Percentiles rank a stretch among this genome's conserved stretches.
Evolutionary conservation across 2,888 invertebrate species (phyloP).

Genomic region (Agonum fuliginosum): DNA sequence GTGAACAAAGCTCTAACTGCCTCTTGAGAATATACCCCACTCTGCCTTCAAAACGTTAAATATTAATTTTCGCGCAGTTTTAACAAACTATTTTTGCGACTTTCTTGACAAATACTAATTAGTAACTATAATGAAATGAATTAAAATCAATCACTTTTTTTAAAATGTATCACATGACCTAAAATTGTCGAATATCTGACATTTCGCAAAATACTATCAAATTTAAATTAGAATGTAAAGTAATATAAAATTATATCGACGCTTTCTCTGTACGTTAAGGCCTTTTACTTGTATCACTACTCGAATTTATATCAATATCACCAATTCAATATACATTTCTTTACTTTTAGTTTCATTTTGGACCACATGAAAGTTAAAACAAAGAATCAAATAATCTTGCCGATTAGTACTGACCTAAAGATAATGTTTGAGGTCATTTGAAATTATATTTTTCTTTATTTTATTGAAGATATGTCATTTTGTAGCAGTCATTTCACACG

Average conservation of each 20-base stretch:
- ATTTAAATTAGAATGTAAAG: constrained; percentile 18
- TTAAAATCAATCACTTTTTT: constrained; percentile 17
- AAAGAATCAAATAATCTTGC: not conserved
- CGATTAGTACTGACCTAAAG: not conserved
- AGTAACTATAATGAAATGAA: constrained; percentile 1
- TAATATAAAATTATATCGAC: constrained; percentile 21
- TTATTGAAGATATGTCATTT: no score
- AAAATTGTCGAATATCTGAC: constrained; percentile 10
- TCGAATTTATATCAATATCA: constrained; percentile 26
- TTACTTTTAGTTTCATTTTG: not conserved
- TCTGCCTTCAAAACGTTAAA: no score
- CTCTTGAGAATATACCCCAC: no score
- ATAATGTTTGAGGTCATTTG: constrained; percentile 23
- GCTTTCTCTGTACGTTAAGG: constrained; percentile 36
- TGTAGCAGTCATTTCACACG: no score
- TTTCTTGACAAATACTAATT: constrained; percentile 26
- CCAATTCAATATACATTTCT: constrained; percentile 29
- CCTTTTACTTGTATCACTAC: constrained; percentile 39
- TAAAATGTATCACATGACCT: constrained; percentile 45
- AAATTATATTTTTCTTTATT: no score
- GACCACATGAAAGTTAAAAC: not conserved
- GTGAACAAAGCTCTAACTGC: no score
- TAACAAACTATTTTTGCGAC: not conserved
- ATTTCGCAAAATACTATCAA: constrained; percentile 22
- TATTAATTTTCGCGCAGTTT: constrained; percentile 31